Conservation (phyloP, 2,888 invertebrate species). For the Esperia sulphurella region DNA sequence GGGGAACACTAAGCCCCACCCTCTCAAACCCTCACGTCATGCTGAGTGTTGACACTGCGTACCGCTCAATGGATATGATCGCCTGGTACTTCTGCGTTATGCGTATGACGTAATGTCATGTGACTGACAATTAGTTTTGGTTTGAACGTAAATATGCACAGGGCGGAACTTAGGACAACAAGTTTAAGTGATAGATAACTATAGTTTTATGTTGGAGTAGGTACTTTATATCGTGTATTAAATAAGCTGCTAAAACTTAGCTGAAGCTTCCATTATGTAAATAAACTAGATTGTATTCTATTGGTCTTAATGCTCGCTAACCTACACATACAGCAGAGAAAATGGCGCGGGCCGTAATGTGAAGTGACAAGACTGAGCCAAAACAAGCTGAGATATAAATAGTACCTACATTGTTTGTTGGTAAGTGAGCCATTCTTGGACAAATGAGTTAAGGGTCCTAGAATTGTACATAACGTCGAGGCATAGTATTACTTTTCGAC, state of each 20-base stretch:
- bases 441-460: too few relatives aligned
- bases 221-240: too few relatives aligned
- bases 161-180: background rate
- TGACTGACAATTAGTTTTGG: background rate
- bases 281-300: conserved; percentile 27
- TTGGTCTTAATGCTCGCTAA: conserved; percentile 15
- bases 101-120: conserved; percentile 39
- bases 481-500: too few relatives aligned
- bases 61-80: conserved; percentile 30
- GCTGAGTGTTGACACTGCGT: conserved; percentile 13
- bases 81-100: conserved; percentile 38
- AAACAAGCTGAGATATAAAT: too few relatives aligned
- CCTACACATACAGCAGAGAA: background rate
- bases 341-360: too few relatives aligned
- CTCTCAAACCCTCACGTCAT: conserved; percentile 3
- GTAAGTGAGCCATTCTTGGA: too few relatives aligned
- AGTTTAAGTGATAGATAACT: too few relatives aligned
- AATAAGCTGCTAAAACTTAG: background rate
- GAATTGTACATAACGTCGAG: too few relatives aligned
- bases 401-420: too few relatives aligned
- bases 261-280: conserved; percentile 19
- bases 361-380: too few relatives aligned
- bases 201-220: too few relatives aligned
- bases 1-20: conserved; percentile 9
- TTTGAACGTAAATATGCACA: background rate